Evolutionary conservation across 1,140 invertebrate genomes (phyloP).

Genomic region (Rhynchophorus ferrugineus): DNA sequence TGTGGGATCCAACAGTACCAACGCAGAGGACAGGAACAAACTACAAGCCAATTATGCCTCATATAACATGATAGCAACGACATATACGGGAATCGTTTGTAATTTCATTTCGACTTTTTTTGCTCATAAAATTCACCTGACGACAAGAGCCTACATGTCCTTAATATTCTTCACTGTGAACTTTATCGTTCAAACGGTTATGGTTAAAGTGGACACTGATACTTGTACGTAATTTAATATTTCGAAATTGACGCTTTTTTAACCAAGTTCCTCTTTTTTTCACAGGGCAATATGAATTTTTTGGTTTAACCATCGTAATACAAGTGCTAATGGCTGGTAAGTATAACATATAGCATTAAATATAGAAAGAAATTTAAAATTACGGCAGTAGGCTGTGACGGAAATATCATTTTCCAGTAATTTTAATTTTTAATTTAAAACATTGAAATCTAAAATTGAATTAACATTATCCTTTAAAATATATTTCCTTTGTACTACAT

Average conservation of each 20-base stretch:
- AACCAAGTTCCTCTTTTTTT: not conserved
- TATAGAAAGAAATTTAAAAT: no score
- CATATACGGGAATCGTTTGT: slow-evolving; percentile 7
- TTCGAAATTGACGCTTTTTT: not conserved
- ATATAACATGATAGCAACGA: slow-evolving; percentile 3
- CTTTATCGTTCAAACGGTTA: slow-evolving; percentile 4
- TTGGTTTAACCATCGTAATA: slow-evolving; percentile 11
- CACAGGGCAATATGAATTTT: slow-evolving; percentile 15
- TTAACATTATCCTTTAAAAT: no score
- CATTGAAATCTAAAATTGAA: no score
- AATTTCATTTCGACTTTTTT: slow-evolving; percentile 6
- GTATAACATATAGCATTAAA: not conserved
- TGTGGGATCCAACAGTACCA: not conserved
- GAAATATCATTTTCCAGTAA: no score
- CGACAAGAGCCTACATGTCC: slow-evolving; percentile 4
- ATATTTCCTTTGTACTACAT: no score
- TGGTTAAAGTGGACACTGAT: slow-evolving; percentile 10
- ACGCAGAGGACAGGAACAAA: slow-evolving; percentile 1
- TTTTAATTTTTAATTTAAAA: no score
- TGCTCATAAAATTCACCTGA: slow-evolving; percentile 10
- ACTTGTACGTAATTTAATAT: slow-evolving; percentile 4
- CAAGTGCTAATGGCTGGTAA: slow-evolving; percentile 13
- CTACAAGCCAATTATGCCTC: slow-evolving; percentile 13
- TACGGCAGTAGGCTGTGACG: no score
- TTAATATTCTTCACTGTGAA: slow-evolving; percentile 1